These are phyloP conservation scores for Ornithoptera alexandrae DNA, from an alignment of 2,888 invertebrate species.

Conservation along the genomic window DNA sequence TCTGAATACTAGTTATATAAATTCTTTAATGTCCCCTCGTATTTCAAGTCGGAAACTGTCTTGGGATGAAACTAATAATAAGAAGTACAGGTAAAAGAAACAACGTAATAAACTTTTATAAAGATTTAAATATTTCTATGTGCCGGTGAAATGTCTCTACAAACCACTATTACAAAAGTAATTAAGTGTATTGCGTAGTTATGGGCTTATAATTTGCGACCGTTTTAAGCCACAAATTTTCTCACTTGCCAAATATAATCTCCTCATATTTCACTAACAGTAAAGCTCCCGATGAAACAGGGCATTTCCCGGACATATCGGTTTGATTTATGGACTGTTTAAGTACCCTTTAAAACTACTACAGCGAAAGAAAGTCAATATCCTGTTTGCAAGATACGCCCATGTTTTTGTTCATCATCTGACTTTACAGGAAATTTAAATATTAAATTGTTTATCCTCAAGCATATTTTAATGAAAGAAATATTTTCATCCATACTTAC, in stretches of 20 bases:
- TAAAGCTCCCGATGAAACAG: slow-evolving; percentile 70
- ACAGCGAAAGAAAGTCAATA: slow-evolving; percentile 58
- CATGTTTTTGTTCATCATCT: slow-evolving; percentile 31
- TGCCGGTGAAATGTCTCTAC: too few relatives aligned
- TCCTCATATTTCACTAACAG: slow-evolving; percentile 66
- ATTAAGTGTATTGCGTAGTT: not conserved
- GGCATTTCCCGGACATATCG: slow-evolving; percentile 69
- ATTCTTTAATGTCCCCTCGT: slow-evolving; percentile 18
- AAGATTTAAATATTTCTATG: too few relatives aligned
- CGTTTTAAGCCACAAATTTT: slow-evolving; percentile 45
- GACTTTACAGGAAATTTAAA: slow-evolving; percentile 18
- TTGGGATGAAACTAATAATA: not conserved
- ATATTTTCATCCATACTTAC: too few relatives aligned
- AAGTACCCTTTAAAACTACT: slow-evolving; percentile 74
- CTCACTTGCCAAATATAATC: slow-evolving; percentile 59
- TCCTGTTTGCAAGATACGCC: slow-evolving; percentile 33
- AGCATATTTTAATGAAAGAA: too few relatives aligned
- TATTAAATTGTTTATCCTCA: too few relatives aligned
- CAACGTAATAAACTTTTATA: too few relatives aligned
- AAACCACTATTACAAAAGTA: not conserved
- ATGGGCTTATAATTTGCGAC: slow-evolving; percentile 35
- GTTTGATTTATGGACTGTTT: slow-evolving; percentile 74
- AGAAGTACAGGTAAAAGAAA: too few relatives aligned
- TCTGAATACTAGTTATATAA: slow-evolving; percentile 52
- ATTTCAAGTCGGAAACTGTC: not conserved